Base-by-base conservation (phyloP, 2,113 vertebrate species). In the Oryzias curvinotus region DNA sequence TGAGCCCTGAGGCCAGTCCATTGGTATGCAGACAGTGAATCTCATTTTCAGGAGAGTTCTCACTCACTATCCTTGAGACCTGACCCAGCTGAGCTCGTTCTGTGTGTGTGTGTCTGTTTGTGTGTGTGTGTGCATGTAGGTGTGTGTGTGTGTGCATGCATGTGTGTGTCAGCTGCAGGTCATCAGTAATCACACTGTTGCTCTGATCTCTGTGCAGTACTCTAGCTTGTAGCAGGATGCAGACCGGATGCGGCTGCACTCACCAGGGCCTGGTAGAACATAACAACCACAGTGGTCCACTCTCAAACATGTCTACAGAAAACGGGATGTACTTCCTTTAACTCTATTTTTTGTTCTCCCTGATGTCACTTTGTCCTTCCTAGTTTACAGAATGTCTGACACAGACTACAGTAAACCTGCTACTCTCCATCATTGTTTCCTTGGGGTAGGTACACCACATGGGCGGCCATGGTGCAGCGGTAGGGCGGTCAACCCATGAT, bases 21-120 rank as follows among this genome's bases (percentile, higher is more conserved):
- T 85, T 79, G 59, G 80, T 79, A 81, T 85, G 78, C 80, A 87
- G 71, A 81, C 72, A 41, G 77, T 71, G 42, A 56, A 66, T 66
- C 52, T 73, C 57, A 61, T 63, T 81, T 71, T 64, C 62, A 68
- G 65, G 52, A 62, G 68, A 60, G 51, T 36, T 63, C 65, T 65
- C 62, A 57, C 68, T 84, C 18, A 3, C 72, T 47, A 74, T 73
- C 77, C 70, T 82, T 72, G 57, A 78, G 66, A 68, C 52, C 63
- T 61, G 58, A 77, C 68, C 67, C 48, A 48, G 64, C 46, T 56
- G 61, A 36, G 57, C 52, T 51, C 8, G 61, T 63, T 68, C 53
- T 52, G 44, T 4, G 70, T 43, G 68, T 54, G 64, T 41, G 43
- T n/a, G 51, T 17, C 25, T 16, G 5, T 48, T 4, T 48, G 47